Conservation (phyloP, 2,113 vertebrate genomes). For the Serilophus lunatus region DNA sequence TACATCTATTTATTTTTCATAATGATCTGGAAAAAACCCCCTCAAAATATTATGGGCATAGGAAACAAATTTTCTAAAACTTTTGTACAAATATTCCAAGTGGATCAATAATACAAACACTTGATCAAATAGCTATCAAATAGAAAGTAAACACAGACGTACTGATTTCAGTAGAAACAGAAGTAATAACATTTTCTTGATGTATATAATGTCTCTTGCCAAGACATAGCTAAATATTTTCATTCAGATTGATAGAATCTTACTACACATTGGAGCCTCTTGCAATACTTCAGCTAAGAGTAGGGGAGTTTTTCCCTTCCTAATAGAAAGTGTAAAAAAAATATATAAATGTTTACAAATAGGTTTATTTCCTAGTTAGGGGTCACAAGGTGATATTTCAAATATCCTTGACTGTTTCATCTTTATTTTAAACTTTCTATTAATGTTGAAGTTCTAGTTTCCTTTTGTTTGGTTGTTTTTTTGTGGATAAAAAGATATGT, state of each 20-base stretch:
- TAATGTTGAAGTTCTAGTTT: neutral
- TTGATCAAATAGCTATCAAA: neutral
- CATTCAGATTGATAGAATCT: neutral
- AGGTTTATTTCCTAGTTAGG: neutral
- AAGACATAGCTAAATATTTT: neutral
- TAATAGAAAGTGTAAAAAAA: neutral
- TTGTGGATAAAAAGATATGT: neutral
- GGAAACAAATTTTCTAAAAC: neutral
- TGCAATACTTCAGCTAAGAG: neutral
- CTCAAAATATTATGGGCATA: neutral
- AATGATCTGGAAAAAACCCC: neutral
- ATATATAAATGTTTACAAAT: neutral
- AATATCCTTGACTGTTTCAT: neutral
- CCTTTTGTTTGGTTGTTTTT: neutral
- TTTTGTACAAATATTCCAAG: neutral
- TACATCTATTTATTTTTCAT: neutral
- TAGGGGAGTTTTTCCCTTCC: neutral
- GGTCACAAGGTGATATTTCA: neutral
- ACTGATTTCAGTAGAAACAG: neutral
- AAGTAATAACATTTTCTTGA: neutral
- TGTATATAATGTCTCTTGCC: neutral
- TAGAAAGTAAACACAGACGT: neutral
- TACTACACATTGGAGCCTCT: neutral
- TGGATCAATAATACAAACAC: neutral
- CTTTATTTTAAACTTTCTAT: neutral